Base-by-base conservation (phyloP, 2,113 vertebrate genomes). In the Catharus fuscescens region DNA sequence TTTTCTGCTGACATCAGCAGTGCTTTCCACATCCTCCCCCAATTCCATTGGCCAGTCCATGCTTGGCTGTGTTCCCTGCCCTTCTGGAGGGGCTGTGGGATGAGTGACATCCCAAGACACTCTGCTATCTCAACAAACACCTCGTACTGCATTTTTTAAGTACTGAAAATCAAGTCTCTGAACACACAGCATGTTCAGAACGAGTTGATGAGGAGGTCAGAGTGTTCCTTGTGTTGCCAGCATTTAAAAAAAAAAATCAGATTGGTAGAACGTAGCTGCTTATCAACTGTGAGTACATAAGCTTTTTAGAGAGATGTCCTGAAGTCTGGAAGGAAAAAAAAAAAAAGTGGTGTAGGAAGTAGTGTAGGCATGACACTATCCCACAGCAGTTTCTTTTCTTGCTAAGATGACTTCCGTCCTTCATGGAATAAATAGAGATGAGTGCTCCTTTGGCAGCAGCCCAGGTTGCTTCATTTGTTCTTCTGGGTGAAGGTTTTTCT, bases 381-480 rank as follows among this genome's bases (percentile, higher is more conserved):
- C 86, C 52, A 83, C 94, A 90, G 76, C 90, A 90, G 74, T 91
- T 95, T 92, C 90, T 94, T 94, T 95, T 93, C 92, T 94, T 83
- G 94, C 92, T 84, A 34, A 61, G 90, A 94, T 11, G 88, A 91
- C 94, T 97, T 97, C 94, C 86, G 86, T 96, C 90, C 86, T 86
- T 81, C 76, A 61, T 54, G 76, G 88, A 95, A 95, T 95, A 96
- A 95, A 95, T 88, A 96, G 92, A 92, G 77, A 96, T 84, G 95
- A 96, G 95, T 88, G 95, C 82, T 95, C 61, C 86, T 88, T 93
- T 96, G 95, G 95, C 95, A 96, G 93, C 72, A 80, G 57, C 65
- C 95, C 95, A 94, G 72, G 76, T 86, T 90, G 83, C 90, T 97
- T 93, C 88, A 72, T 95, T 96, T 96, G 53, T 93, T 95, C 92